phyloP scores from a whole-genome alignment of 2,113 vertebrate genomes.

The Uria aalge region DNA sequence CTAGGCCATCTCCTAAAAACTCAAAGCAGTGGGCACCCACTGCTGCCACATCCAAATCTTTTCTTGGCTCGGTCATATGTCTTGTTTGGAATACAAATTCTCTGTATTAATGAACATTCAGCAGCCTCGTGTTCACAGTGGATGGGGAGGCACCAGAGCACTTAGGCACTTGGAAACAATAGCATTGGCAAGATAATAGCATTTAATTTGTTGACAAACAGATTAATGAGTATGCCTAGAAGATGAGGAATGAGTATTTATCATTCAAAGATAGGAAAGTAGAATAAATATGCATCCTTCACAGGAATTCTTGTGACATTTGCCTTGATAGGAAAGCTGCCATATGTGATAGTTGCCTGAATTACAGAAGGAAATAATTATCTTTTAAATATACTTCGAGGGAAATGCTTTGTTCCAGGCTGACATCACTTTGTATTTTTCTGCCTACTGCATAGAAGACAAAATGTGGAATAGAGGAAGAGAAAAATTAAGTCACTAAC shows the following conservation, averaged over 20 bases:
- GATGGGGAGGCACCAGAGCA: neutral
- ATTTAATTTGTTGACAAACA: conserved; percentile 63
- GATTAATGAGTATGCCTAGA: conserved; percentile 28
- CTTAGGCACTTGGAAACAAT: conserved; percentile 38
- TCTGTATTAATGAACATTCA: neutral
- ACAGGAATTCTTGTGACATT: neutral
- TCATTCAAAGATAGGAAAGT: neutral
- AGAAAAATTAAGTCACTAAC: neutral
- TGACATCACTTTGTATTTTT: neutral
- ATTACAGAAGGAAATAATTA: neutral
- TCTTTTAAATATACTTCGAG: neutral
- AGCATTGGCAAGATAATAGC: conserved; percentile 39
- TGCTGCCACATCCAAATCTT: neutral
- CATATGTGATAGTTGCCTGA: neutral
- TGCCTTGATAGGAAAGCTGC: neutral
- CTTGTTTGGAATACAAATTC: neutral
- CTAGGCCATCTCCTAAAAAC: neutral
- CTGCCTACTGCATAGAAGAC: neutral
- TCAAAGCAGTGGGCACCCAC: neutral
- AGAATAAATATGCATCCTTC: neutral
- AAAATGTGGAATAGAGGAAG: neutral
- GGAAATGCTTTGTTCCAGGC: neutral
- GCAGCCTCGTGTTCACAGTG: neutral
- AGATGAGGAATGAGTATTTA: conserved; percentile 1
- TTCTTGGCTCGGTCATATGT: neutral